These are phyloP conservation scores for Melanocharis versteri DNA, from an alignment of 2,113 vertebrate genomes.

Conservation along the genomic window DNA sequence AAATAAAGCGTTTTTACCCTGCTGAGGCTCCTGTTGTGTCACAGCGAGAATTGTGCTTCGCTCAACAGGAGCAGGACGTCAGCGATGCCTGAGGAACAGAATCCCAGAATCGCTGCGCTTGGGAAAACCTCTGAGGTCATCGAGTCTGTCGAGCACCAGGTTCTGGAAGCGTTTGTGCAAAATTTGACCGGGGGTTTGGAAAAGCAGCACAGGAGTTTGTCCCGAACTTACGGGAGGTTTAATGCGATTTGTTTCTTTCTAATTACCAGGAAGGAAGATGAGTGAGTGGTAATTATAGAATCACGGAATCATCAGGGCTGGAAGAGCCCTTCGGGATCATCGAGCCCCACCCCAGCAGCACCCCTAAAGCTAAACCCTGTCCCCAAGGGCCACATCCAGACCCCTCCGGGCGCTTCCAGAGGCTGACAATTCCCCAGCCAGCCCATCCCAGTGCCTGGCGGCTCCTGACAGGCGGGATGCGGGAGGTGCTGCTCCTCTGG, in stretches of 20 bases:
- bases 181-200: not conserved
- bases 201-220: too few relatives aligned
- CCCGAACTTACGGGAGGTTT: too few relatives aligned
- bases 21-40: not conserved
- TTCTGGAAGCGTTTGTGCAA: not conserved
- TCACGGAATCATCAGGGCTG: fast-evolving
- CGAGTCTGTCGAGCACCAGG: fast-evolving
- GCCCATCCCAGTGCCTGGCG: fast-evolving
- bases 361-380: not conserved
- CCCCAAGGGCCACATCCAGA: not conserved
- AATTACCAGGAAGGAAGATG: fast-evolving
- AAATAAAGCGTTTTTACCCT: not conserved
- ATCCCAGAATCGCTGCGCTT: not conserved
- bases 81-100: not conserved
- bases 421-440: fast-evolving
- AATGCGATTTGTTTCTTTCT: not conserved
- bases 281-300: not conserved
- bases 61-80: fast-evolving
- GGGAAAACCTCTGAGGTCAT: not conserved
- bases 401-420: not conserved
- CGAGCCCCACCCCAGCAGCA: not conserved
- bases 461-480: not conserved
- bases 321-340: too few relatives aligned
- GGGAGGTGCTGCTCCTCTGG: not conserved
- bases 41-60: not conserved